Conservation (phyloP, 2,113 vertebrate species). For the Neolamprologus sp. region DNA sequence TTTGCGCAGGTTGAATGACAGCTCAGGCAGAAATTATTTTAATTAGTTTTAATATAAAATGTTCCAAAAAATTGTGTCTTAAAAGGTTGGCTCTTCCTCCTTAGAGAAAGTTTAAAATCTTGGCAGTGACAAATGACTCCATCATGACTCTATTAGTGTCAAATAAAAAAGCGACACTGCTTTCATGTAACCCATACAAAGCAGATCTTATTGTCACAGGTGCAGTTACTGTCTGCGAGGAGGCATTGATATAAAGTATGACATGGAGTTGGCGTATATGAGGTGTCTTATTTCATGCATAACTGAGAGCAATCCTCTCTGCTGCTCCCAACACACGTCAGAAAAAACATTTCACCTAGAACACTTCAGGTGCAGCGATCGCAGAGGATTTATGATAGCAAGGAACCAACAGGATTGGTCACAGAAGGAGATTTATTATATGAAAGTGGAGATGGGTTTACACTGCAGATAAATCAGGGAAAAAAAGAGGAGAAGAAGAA, state of each 20-base stretch:
- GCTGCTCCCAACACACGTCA: neutral
- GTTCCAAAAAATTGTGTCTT: neutral
- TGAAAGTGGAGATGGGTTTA: neutral
- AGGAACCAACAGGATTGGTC: neutral
- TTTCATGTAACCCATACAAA: neutral
- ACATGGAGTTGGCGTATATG: neutral
- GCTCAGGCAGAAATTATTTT: neutral
- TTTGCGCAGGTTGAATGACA: neutral
- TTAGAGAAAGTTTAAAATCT: neutral
- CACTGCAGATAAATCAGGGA: neutral
- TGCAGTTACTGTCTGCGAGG: neutral
- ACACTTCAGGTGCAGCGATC: neutral
- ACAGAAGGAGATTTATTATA: neutral
- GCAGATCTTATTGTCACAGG: neutral
- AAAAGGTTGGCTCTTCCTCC: neutral
- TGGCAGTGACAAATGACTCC: neutral
- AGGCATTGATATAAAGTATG: neutral
- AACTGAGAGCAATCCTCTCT: neutral
- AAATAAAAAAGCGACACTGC: neutral
- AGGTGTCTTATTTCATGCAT: neutral
- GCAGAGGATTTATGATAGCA: neutral
- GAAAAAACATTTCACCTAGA: neutral
- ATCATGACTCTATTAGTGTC: neutral
- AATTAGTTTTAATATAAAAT: neutral
- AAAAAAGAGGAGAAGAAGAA: neutral